Conservation (phyloP, 2,888 invertebrate species). For the Drosophila meridionalis region DNA sequence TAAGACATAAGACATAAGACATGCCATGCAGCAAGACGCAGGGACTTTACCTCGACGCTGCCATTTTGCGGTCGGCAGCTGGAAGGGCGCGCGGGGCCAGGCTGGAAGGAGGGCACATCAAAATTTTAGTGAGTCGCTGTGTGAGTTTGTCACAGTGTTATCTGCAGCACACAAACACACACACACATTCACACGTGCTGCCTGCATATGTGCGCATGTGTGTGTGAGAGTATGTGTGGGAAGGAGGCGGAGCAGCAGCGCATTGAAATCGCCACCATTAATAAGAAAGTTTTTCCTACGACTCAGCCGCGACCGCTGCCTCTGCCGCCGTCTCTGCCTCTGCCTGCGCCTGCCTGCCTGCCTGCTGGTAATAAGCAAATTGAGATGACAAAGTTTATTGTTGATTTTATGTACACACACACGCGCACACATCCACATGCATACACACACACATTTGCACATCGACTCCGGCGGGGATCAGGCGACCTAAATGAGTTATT, state of each 20-base stretch:
- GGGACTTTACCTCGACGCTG: constrained; percentile 58
- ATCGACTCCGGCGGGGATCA: constrained; percentile 57
- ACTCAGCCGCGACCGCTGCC: neutral
- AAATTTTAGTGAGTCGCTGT: constrained; percentile 45
- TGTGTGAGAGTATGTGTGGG: neutral
- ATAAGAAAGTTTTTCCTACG: constrained; percentile 70
- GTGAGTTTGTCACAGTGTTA: constrained; percentile 50
- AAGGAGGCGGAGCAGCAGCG: constrained; percentile 12
- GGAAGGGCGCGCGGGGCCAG: neutral
- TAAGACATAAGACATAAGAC: constrained; percentile 13
- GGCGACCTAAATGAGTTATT: constrained; percentile 77
- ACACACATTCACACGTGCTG: constrained; percentile 17
- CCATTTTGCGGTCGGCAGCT: constrained; percentile 67
- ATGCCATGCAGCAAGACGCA: constrained; percentile 44
- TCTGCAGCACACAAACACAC: constrained; percentile 42
- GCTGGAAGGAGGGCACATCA: constrained; percentile 32
- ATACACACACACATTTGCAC: constrained; percentile 4
- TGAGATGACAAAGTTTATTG: constrained; percentile 81
- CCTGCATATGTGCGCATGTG: constrained; percentile 15
- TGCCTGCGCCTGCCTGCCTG: constrained; percentile 13
- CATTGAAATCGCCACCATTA: constrained; percentile 80
- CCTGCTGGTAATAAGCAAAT: constrained; percentile 79
- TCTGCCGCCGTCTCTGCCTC: neutral
- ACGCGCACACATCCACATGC: constrained; percentile 25
- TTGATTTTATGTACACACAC: constrained; percentile 67